Base-by-base conservation (phyloP, 2,113 vertebrate species). In the Notothenia coriiceps region DNA sequence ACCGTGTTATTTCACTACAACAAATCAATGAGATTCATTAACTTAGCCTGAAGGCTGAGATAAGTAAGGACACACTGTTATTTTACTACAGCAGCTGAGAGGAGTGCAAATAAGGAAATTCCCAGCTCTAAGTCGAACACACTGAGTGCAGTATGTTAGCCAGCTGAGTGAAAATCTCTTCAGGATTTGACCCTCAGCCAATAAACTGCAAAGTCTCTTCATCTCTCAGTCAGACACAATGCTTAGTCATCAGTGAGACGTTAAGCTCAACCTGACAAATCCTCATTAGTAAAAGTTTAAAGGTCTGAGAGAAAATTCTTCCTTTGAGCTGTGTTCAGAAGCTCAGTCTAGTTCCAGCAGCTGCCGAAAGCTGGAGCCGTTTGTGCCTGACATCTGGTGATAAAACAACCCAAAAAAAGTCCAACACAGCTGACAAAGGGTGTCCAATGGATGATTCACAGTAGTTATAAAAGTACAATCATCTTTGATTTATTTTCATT, bases 131-230 rank as follows among this genome's bases (percentile, higher is more conserved):
- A 57, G 59, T 70, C 43, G 47, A 87, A 77, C 88, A 86, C 87
- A 84, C 78, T 85, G 85, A 80, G 80, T 29, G 78, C 85, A 88
- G 85, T 77, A 86, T 88, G 87, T 88, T 89, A 79, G 77, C 74
- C 81, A 85, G 87, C 81, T 81, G 87, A 90, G 76, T 4, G 60
- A 86, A 87, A 88, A 82, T 86, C 85, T 89, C 90, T 0, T 14
- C 80, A 78, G 82, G 82, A 88, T 86, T 87, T 93, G 87, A 90
- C 88, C 87, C 82, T 85, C 59, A 73, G 82, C 85, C 80, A 90
- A 82, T 59, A 90, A 86, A 82, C 73, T 49, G 74, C 47, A 78
- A 72, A 62, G 72, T 82, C 61, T 80, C 77, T 70, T 76, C 63
- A 33, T 81, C 65, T 70, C 70, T 82, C 57, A 59, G 73, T 72